Evolutionary conservation across 2,888 invertebrate genomes (phyloP).

Genomic region (Eristalis pertinax): DNA sequence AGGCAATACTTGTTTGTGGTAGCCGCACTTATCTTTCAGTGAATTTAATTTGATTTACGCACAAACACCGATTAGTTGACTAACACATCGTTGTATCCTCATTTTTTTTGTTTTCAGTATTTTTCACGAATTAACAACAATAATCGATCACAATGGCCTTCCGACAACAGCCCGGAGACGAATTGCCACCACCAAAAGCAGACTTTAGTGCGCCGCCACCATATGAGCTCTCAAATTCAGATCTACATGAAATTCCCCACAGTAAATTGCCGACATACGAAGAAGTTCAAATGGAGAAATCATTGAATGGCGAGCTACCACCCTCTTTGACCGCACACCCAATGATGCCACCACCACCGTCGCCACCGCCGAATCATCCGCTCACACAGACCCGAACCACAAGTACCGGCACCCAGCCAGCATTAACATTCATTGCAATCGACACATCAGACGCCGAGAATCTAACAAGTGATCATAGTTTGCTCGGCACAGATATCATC

Average conservation of each 20-base stretch:
- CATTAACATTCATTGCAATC: slow-evolving; percentile 89
- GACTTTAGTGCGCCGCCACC: slow-evolving; percentile 94
- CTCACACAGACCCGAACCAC: slow-evolving; percentile 77
- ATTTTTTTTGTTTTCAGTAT: slow-evolving; percentile 20
- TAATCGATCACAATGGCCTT: slow-evolving; percentile 51
- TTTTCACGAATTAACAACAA: slow-evolving; percentile 41
- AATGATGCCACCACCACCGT: slow-evolving; percentile 76
- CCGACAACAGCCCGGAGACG: slow-evolving; percentile 79
- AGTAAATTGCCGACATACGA: slow-evolving; percentile 94
- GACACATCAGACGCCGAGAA: slow-evolving; percentile 87
- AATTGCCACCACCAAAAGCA: slow-evolving; percentile 91
- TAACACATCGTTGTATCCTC: neutral
- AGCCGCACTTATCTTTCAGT: neutral
- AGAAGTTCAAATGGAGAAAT: slow-evolving; percentile 94
- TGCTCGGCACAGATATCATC: slow-evolving; percentile 96
- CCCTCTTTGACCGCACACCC: slow-evolving; percentile 78
- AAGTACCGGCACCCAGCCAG: slow-evolving; percentile 80
- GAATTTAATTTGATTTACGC: neutral
- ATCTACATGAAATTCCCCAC: slow-evolving; percentile 80
- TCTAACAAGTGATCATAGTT: slow-evolving; percentile 88
- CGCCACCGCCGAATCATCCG: slow-evolving; percentile 78
- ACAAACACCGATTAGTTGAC: neutral
- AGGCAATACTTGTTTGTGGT: neutral
- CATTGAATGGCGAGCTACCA: slow-evolving; percentile 87
- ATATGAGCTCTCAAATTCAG: slow-evolving; percentile 85